Conservation (phyloP, 2,797 vertebrate genomes). For the Brachyalestes nurse region DNA sequence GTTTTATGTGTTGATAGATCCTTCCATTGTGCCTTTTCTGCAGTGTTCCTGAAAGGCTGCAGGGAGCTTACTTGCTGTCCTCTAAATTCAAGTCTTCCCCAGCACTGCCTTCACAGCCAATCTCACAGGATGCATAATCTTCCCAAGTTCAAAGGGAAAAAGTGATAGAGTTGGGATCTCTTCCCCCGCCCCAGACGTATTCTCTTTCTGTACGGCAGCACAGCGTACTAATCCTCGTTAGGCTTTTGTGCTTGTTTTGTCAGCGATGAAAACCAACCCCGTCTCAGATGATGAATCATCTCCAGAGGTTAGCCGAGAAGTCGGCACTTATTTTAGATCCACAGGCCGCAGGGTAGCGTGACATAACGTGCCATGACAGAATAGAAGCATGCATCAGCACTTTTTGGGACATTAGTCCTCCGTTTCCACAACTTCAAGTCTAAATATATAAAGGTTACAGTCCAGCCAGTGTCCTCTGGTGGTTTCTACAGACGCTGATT, state of each 20-base stretch:
- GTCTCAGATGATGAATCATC: not conserved
- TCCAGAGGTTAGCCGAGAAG: slow-evolving; percentile 9
- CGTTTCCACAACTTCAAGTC: slow-evolving; percentile 2
- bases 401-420: not conserved
- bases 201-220: slow-evolving; percentile 9
- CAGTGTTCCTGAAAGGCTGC: slow-evolving; percentile 17
- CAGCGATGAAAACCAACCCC: slow-evolving; percentile 21
- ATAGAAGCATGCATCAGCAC: slow-evolving; percentile 2
- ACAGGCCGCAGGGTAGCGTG: not conserved
- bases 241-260: slow-evolving; percentile 7
- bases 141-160: slow-evolving; percentile 9
- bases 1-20: not conserved
- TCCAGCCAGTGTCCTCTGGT: not conserved
- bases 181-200: not conserved
- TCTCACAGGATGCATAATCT: slow-evolving; percentile 32
- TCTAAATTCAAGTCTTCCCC: slow-evolving; percentile 39
- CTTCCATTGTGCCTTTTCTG: not conserved
- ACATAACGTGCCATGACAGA: slow-evolving; percentile 18
- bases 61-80: slow-evolving; percentile 27
- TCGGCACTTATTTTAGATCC: not conserved
- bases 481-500: not conserved
- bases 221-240: slow-evolving; percentile 20
- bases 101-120: not conserved
- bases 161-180: not conserved
- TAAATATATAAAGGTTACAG: slow-evolving; percentile 1